These are phyloP conservation scores for Atrichornis clamosus DNA, from an alignment of 2,113 vertebrate genomes.

Conservation along the genomic window DNA sequence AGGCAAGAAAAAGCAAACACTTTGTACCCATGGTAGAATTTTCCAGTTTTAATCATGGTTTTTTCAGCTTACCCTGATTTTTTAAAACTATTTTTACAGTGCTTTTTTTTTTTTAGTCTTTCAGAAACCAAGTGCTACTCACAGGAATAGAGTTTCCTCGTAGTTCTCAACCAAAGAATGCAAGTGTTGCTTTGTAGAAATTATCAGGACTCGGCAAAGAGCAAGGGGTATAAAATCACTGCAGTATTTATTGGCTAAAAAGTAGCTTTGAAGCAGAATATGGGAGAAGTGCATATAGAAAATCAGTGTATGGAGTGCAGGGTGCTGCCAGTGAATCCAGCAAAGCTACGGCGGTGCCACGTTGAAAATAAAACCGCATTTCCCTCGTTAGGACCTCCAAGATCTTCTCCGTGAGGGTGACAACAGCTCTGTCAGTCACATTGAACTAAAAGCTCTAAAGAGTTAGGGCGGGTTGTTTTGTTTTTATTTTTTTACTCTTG, in stretches of 20 bases:
- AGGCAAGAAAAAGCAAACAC: conserved; percentile 60
- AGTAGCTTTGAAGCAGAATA: conserved; percentile 16
- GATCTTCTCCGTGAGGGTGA: neutral
- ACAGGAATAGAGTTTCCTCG: conserved; percentile 26
- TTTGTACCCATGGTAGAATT: conserved; percentile 6
- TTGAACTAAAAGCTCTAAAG: conserved; percentile 26
- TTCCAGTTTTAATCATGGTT: conserved; percentile 47
- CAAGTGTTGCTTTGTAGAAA: neutral
- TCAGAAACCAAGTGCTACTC: conserved; percentile 49
- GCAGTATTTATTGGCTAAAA: conserved; percentile 52
- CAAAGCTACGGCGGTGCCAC: neutral
- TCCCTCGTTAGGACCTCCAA: neutral
- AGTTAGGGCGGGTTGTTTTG: neutral
- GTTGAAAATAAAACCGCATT: neutral
- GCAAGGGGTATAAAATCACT: conserved; percentile 42
- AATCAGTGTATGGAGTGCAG: neutral
- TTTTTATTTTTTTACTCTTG: neutral
- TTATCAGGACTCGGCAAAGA: conserved; percentile 26
- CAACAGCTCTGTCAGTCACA: neutral
- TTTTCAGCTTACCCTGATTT: conserved; percentile 46
- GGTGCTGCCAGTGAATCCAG: neutral
- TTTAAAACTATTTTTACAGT: conserved; percentile 50
- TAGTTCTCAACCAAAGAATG: neutral
- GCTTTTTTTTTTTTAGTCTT: neutral
- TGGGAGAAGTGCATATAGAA: neutral